Conservation (phyloP, 2,888 invertebrate species). For the Chironomus tentans region DNA sequence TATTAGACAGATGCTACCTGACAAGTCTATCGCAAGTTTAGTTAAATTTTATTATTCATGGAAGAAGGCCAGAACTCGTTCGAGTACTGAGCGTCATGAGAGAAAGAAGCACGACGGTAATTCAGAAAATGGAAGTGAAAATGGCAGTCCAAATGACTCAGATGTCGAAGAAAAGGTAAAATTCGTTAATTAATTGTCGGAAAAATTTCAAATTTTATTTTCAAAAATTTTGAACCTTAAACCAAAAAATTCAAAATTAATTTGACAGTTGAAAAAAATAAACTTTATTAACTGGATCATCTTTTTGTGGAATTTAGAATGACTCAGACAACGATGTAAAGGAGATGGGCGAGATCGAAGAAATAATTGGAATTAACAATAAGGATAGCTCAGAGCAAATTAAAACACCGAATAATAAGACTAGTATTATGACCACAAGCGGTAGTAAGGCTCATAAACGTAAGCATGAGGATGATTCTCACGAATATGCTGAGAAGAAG, state of each 20-base stretch:
- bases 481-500: constrained; percentile 9
- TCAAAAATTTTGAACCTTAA: too few relatives aligned
- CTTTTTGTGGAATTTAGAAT: neutral
- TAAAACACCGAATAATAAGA: neutral
- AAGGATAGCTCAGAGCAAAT: neutral
- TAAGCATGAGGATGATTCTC: neutral
- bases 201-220: neutral
- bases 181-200: neutral
- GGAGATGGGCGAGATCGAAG: constrained; percentile 15
- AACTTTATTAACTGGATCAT: neutral
- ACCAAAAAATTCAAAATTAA: neutral
- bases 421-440: constrained; percentile 24
- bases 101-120: constrained; percentile 43
- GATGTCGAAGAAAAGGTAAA: constrained; percentile 86
- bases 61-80: constrained; percentile 90
- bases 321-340: constrained; percentile 6
- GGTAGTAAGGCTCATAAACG: constrained; percentile 9
- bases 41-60: constrained; percentile 98
- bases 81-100: constrained; percentile 78
- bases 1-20: constrained; percentile 95
- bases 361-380: constrained; percentile 11
- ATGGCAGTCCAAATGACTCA: constrained; percentile 64
- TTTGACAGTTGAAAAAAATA: too few relatives aligned
- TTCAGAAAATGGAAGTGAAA: constrained; percentile 75
- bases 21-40: constrained; percentile 90